These are phyloP conservation scores for Pelagia noctiluca DNA, from an alignment of 30 jellyfish, hydroid and myxozoan species.

Conservation along the genomic window DNA sequence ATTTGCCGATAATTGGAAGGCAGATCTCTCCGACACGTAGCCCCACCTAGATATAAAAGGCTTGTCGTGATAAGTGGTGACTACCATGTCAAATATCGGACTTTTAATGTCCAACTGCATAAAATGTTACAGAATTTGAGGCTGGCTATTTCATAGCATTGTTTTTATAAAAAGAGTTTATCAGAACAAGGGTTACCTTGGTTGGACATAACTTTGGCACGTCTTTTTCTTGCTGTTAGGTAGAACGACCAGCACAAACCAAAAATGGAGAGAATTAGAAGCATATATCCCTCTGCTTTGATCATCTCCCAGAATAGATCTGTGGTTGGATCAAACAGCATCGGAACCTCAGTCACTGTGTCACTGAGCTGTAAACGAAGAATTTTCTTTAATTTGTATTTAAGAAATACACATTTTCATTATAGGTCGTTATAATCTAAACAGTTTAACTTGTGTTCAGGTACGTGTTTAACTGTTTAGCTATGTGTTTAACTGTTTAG, in stretches of 20 bases:
- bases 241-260: slow-evolving; percentile 27
- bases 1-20: too few species aligned
- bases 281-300: slow-evolving; percentile 27
- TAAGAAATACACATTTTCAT: neutral
- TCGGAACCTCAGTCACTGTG: slow-evolving; percentile 19
- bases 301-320: slow-evolving; percentile 61
- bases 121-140: neutral
- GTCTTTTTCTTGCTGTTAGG: slow-evolving; percentile 25
- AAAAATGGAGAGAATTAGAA: slow-evolving; percentile 17
- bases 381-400: neutral
- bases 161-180: too few species aligned
- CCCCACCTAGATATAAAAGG: too few species aligned
- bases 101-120: too few species aligned
- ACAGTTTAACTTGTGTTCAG: too few species aligned
- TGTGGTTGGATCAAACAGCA: slow-evolving; percentile 69
- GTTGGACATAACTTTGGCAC: slow-evolving; percentile 10
- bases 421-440: too few species aligned
- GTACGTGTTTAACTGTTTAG: too few species aligned
- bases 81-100: too few species aligned
- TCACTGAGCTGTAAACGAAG: neutral
- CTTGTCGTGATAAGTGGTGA: too few species aligned
- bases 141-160: neutral
- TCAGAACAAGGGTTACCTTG: neutral
- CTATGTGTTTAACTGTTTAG: too few species aligned
- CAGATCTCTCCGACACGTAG: too few species aligned